Conservation (phyloP, 2,888 invertebrate species). For the Tolmerus cingulatus region DNA sequence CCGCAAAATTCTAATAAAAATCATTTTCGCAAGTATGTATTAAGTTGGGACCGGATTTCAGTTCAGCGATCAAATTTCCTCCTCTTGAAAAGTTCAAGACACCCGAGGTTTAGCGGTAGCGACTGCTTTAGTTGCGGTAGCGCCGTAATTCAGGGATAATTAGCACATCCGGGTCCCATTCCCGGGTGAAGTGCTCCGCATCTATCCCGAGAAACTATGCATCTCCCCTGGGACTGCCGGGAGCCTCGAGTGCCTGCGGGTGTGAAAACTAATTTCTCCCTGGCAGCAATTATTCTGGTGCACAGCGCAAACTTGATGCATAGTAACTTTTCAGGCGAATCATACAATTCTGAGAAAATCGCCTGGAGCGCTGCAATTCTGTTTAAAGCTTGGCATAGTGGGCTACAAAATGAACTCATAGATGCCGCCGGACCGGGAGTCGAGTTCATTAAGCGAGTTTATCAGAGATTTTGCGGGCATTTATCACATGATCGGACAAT, state of each 20-base stretch:
- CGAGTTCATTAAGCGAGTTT: constrained; percentile 17
- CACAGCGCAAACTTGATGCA: constrained; percentile 9
- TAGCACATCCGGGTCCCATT: background rate
- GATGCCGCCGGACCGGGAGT: background rate
- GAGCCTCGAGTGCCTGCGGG: background rate
- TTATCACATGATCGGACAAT: constrained; percentile 15
- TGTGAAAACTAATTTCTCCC: constrained; percentile 1
- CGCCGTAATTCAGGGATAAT: constrained; percentile 4
- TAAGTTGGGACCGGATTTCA: background rate
- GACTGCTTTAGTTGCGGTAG: background rate
- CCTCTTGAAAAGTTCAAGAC: background rate
- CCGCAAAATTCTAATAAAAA: background rate
- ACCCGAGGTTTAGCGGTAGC: background rate
- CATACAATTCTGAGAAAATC: constrained; percentile 9
- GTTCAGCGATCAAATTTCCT: background rate
- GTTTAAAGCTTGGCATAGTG: background rate
- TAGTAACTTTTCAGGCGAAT: constrained; percentile 14
- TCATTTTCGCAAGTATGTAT: background rate
- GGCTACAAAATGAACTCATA: background rate
- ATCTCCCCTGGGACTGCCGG: background rate
- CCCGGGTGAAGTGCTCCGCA: background rate
- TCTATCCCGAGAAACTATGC: background rate
- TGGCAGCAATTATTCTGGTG: background rate
- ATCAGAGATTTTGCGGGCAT: constrained; percentile 13
- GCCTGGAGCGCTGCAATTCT: background rate